These are phyloP conservation scores for Furcifer pardalis DNA, from an alignment of 2,797 vertebrate genomes.

Conservation along the genomic window DNA sequence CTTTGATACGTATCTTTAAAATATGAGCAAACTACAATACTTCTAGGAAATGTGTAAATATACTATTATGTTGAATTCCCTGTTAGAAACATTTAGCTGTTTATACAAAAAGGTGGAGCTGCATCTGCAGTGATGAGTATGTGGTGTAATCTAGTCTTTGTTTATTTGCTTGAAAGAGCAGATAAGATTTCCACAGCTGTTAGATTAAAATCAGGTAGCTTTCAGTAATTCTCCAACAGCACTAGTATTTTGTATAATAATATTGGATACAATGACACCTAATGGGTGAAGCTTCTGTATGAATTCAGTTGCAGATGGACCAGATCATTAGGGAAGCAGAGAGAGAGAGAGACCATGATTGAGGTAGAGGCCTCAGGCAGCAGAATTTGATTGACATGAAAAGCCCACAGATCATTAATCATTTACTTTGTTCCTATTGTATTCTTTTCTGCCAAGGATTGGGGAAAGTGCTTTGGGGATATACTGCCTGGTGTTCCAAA, in stretches of 20 bases:
- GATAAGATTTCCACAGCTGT: background rate
- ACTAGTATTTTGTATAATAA: no score
- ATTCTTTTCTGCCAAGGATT: background rate
- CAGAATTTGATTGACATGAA: no score
- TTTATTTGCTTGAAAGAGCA: background rate
- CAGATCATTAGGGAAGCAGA: no score
- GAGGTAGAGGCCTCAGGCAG: no score
- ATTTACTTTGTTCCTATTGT: no score
- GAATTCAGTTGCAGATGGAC: background rate
- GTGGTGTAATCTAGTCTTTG: background rate
- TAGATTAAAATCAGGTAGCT: background rate
- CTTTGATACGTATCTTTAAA: background rate
- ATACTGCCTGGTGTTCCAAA: background rate
- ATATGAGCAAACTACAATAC: rapidly evolving
- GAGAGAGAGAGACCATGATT: no score
- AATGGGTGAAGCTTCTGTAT: background rate
- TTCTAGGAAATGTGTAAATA: background rate
- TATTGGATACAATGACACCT: background rate
- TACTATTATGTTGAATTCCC: rapidly evolving
- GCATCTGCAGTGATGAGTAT: background rate
- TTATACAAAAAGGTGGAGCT: background rate
- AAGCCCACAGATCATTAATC: no score
- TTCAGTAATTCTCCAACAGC: background rate
- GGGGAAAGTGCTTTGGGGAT: background rate
- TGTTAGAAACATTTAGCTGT: background rate